Conservation (phyloP, 2,888 invertebrate genomes). For the Ophion costatus region DNA sequence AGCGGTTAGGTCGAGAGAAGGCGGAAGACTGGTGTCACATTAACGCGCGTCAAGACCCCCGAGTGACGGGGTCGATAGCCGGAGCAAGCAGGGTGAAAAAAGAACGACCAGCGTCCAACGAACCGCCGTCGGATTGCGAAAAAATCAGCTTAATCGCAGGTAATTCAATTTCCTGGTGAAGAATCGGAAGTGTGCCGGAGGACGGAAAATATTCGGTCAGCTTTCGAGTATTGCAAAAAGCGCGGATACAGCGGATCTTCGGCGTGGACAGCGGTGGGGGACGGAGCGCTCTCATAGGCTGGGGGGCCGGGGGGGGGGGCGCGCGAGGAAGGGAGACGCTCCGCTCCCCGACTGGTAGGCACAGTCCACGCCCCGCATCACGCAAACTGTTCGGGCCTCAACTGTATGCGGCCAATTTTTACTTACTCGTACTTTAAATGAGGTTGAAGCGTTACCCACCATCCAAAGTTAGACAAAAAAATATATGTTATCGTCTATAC, state of each 20-base stretch:
- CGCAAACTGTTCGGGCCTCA: neutral
- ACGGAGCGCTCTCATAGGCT: neutral
- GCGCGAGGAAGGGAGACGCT: neutral
- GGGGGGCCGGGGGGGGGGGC: too few relatives aligned
- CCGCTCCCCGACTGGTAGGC: neutral
- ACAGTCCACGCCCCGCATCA: neutral
- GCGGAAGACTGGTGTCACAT: conserved; percentile 13
- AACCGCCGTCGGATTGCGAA: neutral
- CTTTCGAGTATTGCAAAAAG: too few relatives aligned
- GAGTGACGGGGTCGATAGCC: neutral
- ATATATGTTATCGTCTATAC: too few relatives aligned
- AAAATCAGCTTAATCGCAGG: neutral
- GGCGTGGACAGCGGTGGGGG: neutral
- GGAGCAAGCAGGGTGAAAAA: neutral
- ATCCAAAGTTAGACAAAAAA: too few relatives aligned
- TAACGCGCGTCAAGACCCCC: neutral
- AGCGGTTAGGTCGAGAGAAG: neutral
- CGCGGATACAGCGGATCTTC: too few relatives aligned
- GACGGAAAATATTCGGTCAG: neutral
- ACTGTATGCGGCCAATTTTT: neutral
- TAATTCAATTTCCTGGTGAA: neutral
- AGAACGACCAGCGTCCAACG: neutral
- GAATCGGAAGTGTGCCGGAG: neutral
- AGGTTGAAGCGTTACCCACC: too few relatives aligned
- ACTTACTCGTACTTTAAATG: neutral